Base-by-base conservation (phyloP, 2,888 invertebrate genomes). In the Dusona sp. region DNA sequence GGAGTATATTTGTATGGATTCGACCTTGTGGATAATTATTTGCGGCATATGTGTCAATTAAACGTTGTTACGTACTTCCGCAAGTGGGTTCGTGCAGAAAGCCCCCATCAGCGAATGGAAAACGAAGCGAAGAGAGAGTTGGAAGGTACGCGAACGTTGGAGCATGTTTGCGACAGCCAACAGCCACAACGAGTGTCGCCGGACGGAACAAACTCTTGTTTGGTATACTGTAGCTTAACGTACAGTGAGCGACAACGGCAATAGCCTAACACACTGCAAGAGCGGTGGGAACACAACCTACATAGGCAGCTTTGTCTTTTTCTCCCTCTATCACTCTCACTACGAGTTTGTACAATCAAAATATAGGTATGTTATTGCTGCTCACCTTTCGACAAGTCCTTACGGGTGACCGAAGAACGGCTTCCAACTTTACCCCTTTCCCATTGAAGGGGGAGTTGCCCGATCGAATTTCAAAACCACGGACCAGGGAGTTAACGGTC, bases 101-200 rank as follows among this genome's bases (percentile, higher is more conserved):
- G 72, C 29, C 65, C 54, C 64, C 29, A n/a, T 3, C 65, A 29
- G 36, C 29, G 42, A 51, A 79, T 74, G 51, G 78, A 38, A 78
- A 79, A 65, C 54, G 70, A 51, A 72, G 64, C n/a, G 36, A 33
- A 48, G 57, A 25, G 70, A 65, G 72, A 70, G 54, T 68, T 51
- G 54, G 38, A 67, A 75, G 57, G 77, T 84, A 72, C 38, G 54
- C 65, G 67, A 70, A 84, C 83, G 79, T 86, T 73, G 84, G 70
- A 83, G 84, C 86, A 85, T 91, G 91, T 88, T 88, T 82, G 81
- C 89, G 91, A 91, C 91, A 91, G 91, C 79, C 89, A 89, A 89
- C 91, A 89, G 88, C 91, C 90, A 83, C 91, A 91, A 90, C 89
- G 89, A 82, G 73, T 89, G 89, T 82, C 70, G 36, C 78, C 36